These are phyloP conservation scores for Oceanodroma leucorhoa DNA, from an alignment of 2,797 vertebrate genomes.

Conservation along the genomic window DNA sequence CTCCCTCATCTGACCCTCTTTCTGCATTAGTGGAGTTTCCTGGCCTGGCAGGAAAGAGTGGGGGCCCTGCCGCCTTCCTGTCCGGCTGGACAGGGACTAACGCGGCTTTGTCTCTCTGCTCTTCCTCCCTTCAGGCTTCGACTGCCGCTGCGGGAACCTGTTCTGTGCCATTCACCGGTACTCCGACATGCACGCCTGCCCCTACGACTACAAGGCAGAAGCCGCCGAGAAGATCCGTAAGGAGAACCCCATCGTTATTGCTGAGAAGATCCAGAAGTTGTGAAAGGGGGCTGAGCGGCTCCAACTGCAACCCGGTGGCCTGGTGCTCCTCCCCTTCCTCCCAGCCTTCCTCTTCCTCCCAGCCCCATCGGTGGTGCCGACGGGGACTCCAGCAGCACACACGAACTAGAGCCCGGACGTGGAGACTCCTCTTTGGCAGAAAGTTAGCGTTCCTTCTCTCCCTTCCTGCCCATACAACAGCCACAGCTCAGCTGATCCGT, in stretches of 20 bases:
- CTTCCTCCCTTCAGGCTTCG: slow-evolving; percentile 78
- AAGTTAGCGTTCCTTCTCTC: neutral
- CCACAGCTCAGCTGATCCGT: neutral
- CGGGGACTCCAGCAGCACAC: slow-evolving; percentile 55
- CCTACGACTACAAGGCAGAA: slow-evolving; percentile 89
- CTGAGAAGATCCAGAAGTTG: slow-evolving; percentile 93
- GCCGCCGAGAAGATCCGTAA: slow-evolving; percentile 89
- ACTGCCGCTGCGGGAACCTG: slow-evolving; percentile 91
- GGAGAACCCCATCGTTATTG: slow-evolving; percentile 90
- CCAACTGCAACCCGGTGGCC: slow-evolving; percentile 6
- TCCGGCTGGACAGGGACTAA: neutral
- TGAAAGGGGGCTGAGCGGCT: slow-evolving; percentile 77
- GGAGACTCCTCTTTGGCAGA: neutral
- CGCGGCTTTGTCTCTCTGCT: neutral
- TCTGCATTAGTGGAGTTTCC: neutral
- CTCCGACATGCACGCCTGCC: slow-evolving; percentile 90
- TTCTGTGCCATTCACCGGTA: slow-evolving; percentile 91
- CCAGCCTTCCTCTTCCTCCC: slow-evolving; percentile 13
- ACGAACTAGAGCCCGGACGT: neutral
- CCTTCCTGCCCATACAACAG: neutral
- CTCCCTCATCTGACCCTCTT: neutral
- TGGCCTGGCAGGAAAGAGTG: neutral
- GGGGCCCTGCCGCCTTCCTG: neutral
- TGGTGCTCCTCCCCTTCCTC: slow-evolving; percentile 46
- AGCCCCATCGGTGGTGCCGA: neutral